Evolutionary conservation across 2,888 invertebrate species (phyloP).

Genomic region (Cyclophora albipunctata): DNA sequence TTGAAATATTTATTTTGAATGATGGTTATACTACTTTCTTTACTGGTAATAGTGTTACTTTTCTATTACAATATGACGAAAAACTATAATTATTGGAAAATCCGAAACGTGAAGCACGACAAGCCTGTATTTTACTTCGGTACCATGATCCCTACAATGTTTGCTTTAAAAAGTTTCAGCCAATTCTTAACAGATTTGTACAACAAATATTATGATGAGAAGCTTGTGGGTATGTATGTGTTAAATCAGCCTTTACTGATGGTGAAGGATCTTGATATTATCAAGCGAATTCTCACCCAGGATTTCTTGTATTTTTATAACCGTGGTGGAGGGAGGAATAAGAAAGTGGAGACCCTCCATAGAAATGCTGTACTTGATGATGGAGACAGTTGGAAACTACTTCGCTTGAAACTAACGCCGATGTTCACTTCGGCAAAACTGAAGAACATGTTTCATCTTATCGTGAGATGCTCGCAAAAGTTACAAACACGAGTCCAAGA

Average conservation of each 20-base stretch:
- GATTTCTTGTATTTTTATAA: slow-evolving; percentile 45
- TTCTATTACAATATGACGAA: slow-evolving; percentile 37
- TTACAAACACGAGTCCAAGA: slow-evolving; percentile 31
- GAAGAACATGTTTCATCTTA: slow-evolving; percentile 53
- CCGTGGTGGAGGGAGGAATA: slow-evolving; percentile 36
- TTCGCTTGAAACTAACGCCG: slow-evolving; percentile 49
- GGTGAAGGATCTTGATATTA: slow-evolving; percentile 44
- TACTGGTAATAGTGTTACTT: slow-evolving; percentile 12
- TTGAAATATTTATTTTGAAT: too few relatives aligned
- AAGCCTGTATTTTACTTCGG: slow-evolving; percentile 44
- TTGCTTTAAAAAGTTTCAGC: slow-evolving; percentile 32
- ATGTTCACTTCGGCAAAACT: slow-evolving; percentile 54
- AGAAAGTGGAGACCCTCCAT: slow-evolving; percentile 35
- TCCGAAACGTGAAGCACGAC: slow-evolving; percentile 44
- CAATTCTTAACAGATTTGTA: slow-evolving; percentile 36
- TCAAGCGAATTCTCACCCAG: slow-evolving; percentile 33
- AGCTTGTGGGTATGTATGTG: slow-evolving; percentile 47
- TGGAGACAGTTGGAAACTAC: slow-evolving; percentile 51
- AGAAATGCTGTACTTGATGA: slow-evolving; percentile 42
- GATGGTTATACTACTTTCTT: too few relatives aligned
- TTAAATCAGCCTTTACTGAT: slow-evolving; percentile 45
- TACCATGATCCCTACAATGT: slow-evolving; percentile 33
- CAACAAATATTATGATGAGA: slow-evolving; percentile 43
- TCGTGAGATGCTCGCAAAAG: slow-evolving; percentile 47
- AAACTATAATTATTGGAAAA: slow-evolving; percentile 45